Conservation (phyloP, 1,140 invertebrate genomes). For the Leptopilina clavipes region DNA sequence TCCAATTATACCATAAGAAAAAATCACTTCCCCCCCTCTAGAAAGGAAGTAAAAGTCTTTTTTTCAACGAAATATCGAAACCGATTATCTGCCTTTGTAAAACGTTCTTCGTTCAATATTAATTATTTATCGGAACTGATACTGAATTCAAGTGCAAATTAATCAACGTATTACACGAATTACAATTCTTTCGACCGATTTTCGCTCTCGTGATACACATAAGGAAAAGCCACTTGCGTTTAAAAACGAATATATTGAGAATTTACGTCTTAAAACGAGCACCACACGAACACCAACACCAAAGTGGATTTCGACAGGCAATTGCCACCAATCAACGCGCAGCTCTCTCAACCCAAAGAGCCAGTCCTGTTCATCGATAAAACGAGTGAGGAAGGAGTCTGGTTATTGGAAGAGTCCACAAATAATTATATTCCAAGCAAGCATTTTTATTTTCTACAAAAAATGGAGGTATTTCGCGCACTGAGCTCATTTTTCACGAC, state of each 20-base stretch:
- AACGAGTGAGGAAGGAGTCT: conserved; percentile 35
- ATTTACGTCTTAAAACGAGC: conserved; percentile 2
- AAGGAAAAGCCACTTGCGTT: neutral
- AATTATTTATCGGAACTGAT: neutral
- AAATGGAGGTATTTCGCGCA: conserved; percentile 45
- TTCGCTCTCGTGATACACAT: neutral
- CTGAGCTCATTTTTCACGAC: conserved; percentile 45
- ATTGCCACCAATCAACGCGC: conserved; percentile 58
- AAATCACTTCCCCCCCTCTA: neutral
- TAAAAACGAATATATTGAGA: neutral
- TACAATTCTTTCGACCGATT: neutral
- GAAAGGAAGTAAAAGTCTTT: neutral
- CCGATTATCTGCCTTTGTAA: neutral
- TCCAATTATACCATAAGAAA: neutral
- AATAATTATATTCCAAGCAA: conserved; percentile 35
- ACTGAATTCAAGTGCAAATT: neutral
- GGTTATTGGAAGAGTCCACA: conserved; percentile 41
- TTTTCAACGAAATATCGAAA: neutral
- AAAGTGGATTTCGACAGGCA: conserved; percentile 22
- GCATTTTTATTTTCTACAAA: conserved; percentile 31
- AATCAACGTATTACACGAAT: neutral
- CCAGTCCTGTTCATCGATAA: conserved; percentile 68
- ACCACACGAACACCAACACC: conserved; percentile 16
- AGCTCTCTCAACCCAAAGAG: conserved; percentile 57
- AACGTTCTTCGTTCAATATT: neutral